Evolutionary conservation across 2,888 invertebrate species (phyloP), one percentile per base, ranked within the genome.

Genomic region (Kuschelorhynchus macadamiae): DNA sequence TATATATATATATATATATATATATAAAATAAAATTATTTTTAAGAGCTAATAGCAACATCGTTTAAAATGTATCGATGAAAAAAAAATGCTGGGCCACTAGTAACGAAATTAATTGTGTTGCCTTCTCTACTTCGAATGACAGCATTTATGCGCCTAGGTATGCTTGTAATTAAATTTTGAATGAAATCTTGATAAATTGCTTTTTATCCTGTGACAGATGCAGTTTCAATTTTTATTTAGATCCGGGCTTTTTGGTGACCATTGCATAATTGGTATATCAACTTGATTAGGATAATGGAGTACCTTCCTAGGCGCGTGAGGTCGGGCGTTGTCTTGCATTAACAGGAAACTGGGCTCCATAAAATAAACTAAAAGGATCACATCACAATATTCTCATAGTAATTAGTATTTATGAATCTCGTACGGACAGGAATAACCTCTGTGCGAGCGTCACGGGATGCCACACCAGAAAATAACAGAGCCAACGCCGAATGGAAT

Each of bases 51-150:
- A 16, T 44, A 44, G 18, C 44, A 2, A 44, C 16, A 44, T 44
- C 18, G 44, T 44, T 44, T 7, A 44, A 17, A 44, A 18, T 44
- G 9, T 7, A 44, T 17, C 5, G 18, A 44, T 44, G 44, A 44
- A 44, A 7, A 17, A n/a, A n/a, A n/a, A n/a, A n/a, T n/a, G n/a
- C n/a, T n/a, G n/a, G n/a, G n/a, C n/a, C n/a, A n/a, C n/a, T n/a
- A n/a, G n/a, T n/a, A 44, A 44, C 25, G 16, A 44, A 44, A 44
- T 44, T 44, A 44, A 44, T 16, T 16, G 44, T 44, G 8, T 44
- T 44, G 16, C 44, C 44, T 17, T 18, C 44, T 44, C 44, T 44
- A 44, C 18, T 44, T 16, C 44, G n/a, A n/a, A n/a, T n/a, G n/a
- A n/a, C n/a, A n/a, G n/a, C n/a, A n/a, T n/a, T n/a, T n/a, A n/a